Evolutionary conservation across 2,113 vertebrate genomes (phyloP).

Genomic region (Charadrius vociferus): DNA sequence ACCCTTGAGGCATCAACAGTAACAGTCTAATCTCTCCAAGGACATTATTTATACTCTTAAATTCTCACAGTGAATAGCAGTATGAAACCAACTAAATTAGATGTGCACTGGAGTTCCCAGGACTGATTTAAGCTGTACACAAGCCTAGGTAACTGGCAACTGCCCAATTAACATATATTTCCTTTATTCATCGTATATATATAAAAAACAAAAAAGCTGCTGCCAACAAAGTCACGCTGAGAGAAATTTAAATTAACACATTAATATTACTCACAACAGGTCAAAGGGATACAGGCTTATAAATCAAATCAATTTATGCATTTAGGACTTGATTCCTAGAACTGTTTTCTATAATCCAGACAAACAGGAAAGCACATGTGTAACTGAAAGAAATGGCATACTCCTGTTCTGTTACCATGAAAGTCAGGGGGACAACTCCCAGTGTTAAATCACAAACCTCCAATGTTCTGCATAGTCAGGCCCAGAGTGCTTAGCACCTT

Average conservation of each 20-base stretch:
- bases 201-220: not conserved
- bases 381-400: not conserved
- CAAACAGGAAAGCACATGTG: not conserved
- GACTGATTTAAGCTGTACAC: not conserved
- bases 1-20: not conserved
- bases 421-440: not conserved
- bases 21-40: constrained; percentile 15
- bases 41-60: not conserved
- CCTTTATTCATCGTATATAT: not conserved
- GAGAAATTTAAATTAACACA: not conserved
- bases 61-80: not conserved
- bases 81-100: not conserved
- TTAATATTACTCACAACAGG: not conserved
- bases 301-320: not conserved
- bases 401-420: not conserved
- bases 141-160: not conserved
- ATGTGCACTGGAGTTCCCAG: not conserved
- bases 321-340: not conserved
- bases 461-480: not conserved
- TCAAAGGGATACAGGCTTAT: not conserved
- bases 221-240: not conserved
- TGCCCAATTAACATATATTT: not conserved
- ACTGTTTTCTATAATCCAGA: not conserved
- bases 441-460: not conserved
- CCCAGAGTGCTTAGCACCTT: not conserved